Base-by-base conservation (phyloP, 2,113 vertebrate genomes). In the Lepus timidus region DNA sequence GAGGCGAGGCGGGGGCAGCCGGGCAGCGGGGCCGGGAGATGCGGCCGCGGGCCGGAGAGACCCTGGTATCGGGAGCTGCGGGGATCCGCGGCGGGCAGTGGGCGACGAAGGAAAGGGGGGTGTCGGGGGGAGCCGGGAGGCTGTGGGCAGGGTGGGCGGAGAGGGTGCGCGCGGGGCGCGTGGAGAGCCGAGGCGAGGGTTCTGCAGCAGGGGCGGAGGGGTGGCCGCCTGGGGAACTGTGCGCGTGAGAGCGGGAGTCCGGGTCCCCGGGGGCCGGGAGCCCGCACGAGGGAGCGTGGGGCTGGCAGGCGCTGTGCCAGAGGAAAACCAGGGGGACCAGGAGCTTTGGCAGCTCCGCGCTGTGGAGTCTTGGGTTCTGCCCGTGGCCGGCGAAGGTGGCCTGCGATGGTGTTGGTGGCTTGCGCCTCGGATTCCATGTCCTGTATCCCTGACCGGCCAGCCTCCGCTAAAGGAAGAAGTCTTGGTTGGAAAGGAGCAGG, bases 41-140 rank as follows among this genome's bases (percentile, higher is more conserved):
- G 87, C 62, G 80, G 97, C 93, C 80, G 91, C 64, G 84, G 70
- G 8, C 39, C 19, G 89, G 81, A 81, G 62, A 80, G 83, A 70
- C 51, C 75, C 19, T 51, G 70, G 79, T 44, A 67, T 33, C 36
- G 36, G 31, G 55, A 58, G 39, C 76, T 65, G 33, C 74, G 1
- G 29, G 10, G 74, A 90, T 75, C 13, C 36, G 27, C 31, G 91
- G 65, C 9, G 29, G 80, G 62, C 6, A 25, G 64, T 7, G 55
- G 68, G 29, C 0, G 88, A 13, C 5, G 55, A 49, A 58, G 19
- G 80, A 11, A 52, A 23, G 33, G 23, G 16, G 19, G 91, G 51
- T 65, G 44, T 62, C 58, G 52, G 52, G 88, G 79, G 33, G 51
- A 61, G 16, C 5, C 16, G 5, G 58, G 68, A 33, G n/a, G 55